Conservation (phyloP, 2,797 vertebrate genomes). For the Lycodopsis pacificus region DNA sequence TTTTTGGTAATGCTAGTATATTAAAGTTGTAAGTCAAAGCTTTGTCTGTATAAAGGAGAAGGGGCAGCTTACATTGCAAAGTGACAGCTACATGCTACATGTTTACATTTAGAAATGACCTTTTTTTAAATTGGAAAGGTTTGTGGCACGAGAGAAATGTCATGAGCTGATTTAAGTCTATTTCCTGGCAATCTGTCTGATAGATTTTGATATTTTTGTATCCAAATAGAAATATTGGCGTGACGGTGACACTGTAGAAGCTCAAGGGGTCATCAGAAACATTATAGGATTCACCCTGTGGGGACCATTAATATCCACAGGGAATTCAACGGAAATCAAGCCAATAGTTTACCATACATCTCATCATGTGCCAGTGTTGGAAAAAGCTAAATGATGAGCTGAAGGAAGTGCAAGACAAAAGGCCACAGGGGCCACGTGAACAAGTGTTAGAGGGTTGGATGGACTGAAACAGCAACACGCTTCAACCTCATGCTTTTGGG, state of each 20-base stretch:
- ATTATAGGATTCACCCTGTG: slow-evolving; percentile 19
- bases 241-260: slow-evolving; percentile 1
- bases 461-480: neutral
- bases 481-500: slow-evolving; percentile 1
- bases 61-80: neutral
- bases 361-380: slow-evolving; percentile 13
- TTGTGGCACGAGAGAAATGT: neutral
- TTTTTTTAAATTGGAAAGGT: neutral
- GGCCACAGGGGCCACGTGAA: neutral
- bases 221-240: slow-evolving; percentile 23
- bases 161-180: neutral
- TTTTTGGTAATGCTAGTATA: slow-evolving; percentile 8
- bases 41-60: neutral
- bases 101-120: neutral
- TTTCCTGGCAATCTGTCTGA: neutral
- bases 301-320: slow-evolving; percentile 26
- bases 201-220: slow-evolving; percentile 22
- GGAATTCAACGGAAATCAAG: slow-evolving; percentile 32
- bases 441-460: neutral
- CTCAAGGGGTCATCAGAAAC: slow-evolving; percentile 22
- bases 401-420: slow-evolving; percentile 9
- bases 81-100: neutral
- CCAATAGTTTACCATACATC: slow-evolving; percentile 14
- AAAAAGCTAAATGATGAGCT: slow-evolving; percentile 31
- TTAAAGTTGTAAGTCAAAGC: neutral